Conservation (phyloP, 2,113 vertebrate species). For the Chelonoidis abingdonii region DNA sequence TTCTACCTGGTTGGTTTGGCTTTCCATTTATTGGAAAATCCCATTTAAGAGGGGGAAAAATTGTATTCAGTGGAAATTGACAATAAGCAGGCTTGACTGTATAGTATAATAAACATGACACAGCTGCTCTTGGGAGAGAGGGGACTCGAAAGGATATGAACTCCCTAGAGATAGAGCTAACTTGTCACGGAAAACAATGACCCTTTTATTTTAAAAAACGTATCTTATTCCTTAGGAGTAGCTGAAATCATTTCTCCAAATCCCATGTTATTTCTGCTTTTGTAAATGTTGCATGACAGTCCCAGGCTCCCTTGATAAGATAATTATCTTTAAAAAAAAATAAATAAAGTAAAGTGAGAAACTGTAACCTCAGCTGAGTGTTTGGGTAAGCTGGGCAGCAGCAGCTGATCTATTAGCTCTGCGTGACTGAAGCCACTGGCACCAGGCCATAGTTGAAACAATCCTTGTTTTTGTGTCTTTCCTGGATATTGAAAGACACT, state of each 20-base stretch:
- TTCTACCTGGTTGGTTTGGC: not conserved
- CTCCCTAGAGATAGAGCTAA: not conserved
- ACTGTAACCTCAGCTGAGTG: conserved; percentile 66
- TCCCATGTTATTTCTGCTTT: conserved; percentile 27
- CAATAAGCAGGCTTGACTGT: not conserved
- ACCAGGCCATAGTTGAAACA: conserved; percentile 30
- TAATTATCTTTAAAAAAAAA: not conserved
- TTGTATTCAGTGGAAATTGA: not conserved
- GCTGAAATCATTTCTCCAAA: conserved; percentile 62
- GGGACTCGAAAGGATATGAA: not conserved
- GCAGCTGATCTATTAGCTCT: conserved; percentile 73
- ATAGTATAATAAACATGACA: not conserved
- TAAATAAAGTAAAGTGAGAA: conserved; percentile 20
- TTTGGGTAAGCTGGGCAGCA: conserved; percentile 31
- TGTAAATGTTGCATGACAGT: conserved; percentile 82
- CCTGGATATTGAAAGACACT: not conserved
- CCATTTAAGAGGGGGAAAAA: not conserved
- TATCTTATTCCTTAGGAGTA: conserved; percentile 47
- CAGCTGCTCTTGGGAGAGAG: not conserved
- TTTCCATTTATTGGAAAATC: not conserved
- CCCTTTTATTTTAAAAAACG: conserved; percentile 53
- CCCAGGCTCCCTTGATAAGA: conserved; percentile 27
- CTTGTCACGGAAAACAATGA: conserved; percentile 50
- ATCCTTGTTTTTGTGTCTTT: conserved; percentile 25
- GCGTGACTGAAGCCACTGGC: conserved; percentile 70